phyloP scores from a whole-genome alignment of 2,888 invertebrate species.

The Ophraella communa region DNA sequence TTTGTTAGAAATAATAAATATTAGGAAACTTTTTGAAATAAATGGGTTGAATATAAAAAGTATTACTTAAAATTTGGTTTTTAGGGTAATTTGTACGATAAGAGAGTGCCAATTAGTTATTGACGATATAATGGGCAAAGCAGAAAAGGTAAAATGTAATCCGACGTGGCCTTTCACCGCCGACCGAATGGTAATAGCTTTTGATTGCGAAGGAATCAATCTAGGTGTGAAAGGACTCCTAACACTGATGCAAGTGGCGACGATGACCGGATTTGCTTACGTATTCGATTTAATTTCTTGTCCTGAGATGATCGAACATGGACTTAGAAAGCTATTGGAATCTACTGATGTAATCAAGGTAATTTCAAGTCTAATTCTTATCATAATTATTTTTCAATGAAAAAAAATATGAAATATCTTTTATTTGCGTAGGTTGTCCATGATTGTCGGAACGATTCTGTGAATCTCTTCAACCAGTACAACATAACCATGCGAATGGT shows the following conservation, averaged over 20 bases:
- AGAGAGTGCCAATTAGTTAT: constrained; percentile 80
- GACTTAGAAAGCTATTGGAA: constrained; percentile 81
- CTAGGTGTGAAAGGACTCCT: constrained; percentile 87
- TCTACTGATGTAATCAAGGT: constrained; percentile 83
- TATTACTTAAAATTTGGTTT: too few relatives aligned
- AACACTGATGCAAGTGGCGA: constrained; percentile 85
- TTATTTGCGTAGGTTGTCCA: constrained; percentile 73
- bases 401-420: constrained; percentile 7
- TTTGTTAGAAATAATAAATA: too few relatives aligned
- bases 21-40: too few relatives aligned
- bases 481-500: constrained; percentile 83
- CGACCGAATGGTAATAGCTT: constrained; percentile 72
- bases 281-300: constrained; percentile 88
- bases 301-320: constrained; percentile 81
- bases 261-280: constrained; percentile 81
- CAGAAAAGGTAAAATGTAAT: constrained; percentile 25
- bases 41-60: too few relatives aligned
- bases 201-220: constrained; percentile 94
- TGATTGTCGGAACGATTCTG: constrained; percentile 91
- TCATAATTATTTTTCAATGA: neutral
- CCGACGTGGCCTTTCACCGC: constrained; percentile 54
- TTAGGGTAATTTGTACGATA: constrained; percentile 75
- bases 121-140: constrained; percentile 68
- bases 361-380: too few relatives aligned
- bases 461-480: constrained; percentile 85